phyloP scores from a whole-genome alignment of 2,797 vertebrate species.

The Myiothlypis coronata region DNA sequence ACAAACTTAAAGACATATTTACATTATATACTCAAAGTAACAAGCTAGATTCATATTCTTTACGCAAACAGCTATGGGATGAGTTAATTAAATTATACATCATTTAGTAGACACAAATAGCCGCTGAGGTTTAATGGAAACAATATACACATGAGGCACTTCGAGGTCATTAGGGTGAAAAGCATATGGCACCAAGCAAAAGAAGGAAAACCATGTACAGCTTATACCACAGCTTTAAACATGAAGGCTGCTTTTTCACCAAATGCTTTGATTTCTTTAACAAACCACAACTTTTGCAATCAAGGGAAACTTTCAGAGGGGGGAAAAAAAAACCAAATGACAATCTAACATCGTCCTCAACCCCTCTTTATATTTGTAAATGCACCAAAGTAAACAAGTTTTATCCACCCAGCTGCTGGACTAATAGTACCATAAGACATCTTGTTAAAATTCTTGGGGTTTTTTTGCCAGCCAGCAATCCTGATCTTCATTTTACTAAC shows the following conservation, averaged over 20 bases:
- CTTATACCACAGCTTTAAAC: conserved; percentile 82
- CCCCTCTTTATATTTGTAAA: conserved; percentile 72
- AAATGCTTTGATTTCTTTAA: conserved; percentile 69
- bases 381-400: conserved; percentile 79
- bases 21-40: conserved; percentile 93
- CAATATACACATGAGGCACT: conserved; percentile 94
- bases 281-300: conserved; percentile 75
- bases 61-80: conserved; percentile 87
- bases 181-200: conserved; percentile 83
- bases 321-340: neutral
- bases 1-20: conserved; percentile 94
- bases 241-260: conserved; percentile 81
- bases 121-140: conserved; percentile 85
- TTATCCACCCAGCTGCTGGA: conserved; percentile 81
- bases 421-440: conserved; percentile 36
- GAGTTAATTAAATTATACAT: conserved; percentile 90
- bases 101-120: conserved; percentile 85
- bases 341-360: neutral
- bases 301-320: conserved; percentile 65
- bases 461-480: conserved; percentile 11
- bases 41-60: conserved; percentile 86
- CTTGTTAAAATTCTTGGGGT: neutral
- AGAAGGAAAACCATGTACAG: conserved; percentile 78
- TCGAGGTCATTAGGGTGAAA: conserved; percentile 85
- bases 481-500: neutral